These are phyloP conservation scores for Eupithecia tripunctaria DNA, from an alignment of 2,888 invertebrate species.

Conservation along the genomic window DNA sequence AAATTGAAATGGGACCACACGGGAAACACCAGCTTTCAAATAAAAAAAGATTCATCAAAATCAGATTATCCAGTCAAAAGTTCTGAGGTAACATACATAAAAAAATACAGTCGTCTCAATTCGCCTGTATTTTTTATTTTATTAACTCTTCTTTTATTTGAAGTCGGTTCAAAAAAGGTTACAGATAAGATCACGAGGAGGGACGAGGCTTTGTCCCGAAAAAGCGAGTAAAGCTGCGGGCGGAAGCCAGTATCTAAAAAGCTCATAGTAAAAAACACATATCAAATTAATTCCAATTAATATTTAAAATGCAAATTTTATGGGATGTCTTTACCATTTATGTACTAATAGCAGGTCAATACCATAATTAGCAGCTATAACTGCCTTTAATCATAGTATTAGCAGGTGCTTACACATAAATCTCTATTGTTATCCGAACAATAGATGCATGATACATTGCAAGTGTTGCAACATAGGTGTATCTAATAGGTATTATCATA, in stretches of 20 bases:
- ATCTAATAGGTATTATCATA: constrained; percentile 1
- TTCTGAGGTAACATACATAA: too few relatives aligned
- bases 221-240: neutral
- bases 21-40: too few relatives aligned
- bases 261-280: neutral
- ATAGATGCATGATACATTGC: constrained; percentile 23
- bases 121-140: too few relatives aligned
- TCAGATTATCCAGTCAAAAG: too few relatives aligned
- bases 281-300: neutral
- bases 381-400: constrained; percentile 21
- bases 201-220: neutral
- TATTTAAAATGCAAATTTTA: neutral
- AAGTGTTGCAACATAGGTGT: neutral
- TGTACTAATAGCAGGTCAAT: neutral
- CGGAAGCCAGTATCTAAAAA: neutral
- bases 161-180: too few relatives aligned
- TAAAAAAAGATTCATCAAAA: too few relatives aligned
- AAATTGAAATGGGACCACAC: too few relatives aligned
- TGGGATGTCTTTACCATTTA: neutral
- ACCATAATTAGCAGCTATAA: constrained; percentile 12
- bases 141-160: too few relatives aligned
- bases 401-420: constrained; percentile 23
- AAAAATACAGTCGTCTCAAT: too few relatives aligned
- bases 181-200: too few relatives aligned
- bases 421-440: constrained; percentile 31